Conservation (phyloP, 2,113 vertebrate species). For the Peromyscus maniculatus region DNA sequence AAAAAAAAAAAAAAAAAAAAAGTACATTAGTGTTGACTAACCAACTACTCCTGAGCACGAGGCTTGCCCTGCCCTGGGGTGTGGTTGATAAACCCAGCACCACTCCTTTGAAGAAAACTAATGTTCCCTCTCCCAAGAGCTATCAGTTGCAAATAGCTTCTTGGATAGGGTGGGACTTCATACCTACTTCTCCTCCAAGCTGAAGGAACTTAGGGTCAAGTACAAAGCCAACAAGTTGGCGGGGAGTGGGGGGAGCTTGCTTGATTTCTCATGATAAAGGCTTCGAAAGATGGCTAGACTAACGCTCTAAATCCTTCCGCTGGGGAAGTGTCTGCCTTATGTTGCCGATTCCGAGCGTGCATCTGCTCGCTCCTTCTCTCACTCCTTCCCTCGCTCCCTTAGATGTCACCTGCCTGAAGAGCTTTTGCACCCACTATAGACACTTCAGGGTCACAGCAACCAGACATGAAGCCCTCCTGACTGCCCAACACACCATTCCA, state of each 20-base stretch:
- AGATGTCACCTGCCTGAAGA: neutral
- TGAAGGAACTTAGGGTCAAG: slow-evolving; percentile 4
- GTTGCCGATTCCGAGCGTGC: neutral
- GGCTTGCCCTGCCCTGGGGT: neutral
- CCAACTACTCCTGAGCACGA: neutral
- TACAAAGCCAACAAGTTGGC: slow-evolving; percentile 10
- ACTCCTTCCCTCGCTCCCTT: neutral
- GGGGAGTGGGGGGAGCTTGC: neutral
- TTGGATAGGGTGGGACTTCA: neutral
- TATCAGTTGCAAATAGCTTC: neutral
- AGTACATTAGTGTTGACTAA: neutral
- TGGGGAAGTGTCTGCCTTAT: neutral
- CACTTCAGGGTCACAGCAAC: neutral
- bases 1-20: neutral
- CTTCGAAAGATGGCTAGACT: neutral
- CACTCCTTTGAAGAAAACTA: neutral
- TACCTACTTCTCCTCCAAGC: neutral
- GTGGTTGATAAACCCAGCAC: neutral
- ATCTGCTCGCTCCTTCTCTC: neutral
- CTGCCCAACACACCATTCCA: neutral
- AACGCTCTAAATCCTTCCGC: neutral
- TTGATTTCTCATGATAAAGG: slow-evolving; percentile 51
- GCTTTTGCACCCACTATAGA: neutral
- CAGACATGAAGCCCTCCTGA: neutral
- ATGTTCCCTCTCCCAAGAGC: neutral